Percentiles rank a stretch among this genome's conserved stretches.
phyloP scores from a whole-genome alignment of 2,888 invertebrate genomes.

The Drosophila silvestris region DNA sequence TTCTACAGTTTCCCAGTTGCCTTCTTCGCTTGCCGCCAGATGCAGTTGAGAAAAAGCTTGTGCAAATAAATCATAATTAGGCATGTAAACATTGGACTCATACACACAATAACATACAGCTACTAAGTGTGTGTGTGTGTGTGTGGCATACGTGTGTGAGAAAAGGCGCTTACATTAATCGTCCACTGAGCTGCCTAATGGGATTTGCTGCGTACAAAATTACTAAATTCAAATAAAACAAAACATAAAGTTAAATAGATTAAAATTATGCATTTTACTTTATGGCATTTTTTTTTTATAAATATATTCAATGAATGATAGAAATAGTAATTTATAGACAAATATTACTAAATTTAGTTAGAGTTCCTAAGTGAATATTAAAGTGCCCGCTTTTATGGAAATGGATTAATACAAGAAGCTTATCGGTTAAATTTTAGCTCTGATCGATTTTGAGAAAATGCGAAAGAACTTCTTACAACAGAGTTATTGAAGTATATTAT shows the following conservation, averaged over 20 bases:
- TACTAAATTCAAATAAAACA: not conserved
- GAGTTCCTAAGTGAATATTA: not conserved
- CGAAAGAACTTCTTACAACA: not conserved
- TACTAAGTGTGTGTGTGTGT: not conserved
- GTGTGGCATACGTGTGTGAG: conserved; percentile 22
- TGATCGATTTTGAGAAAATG: not conserved
- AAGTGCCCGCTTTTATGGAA: not conserved
- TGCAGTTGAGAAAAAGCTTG: conserved; percentile 61
- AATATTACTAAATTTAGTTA: not conserved
- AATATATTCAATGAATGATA: not conserved
- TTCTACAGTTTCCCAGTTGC: conserved; percentile 23
- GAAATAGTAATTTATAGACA: not conserved
- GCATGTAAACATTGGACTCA: conserved; percentile 62
- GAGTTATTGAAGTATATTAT: not conserved
- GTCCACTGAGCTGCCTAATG: conserved; percentile 36
- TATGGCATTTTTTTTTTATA: not conserved
- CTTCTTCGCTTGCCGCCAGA: conserved; percentile 43
- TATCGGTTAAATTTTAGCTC: not conserved
- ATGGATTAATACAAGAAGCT: not conserved
- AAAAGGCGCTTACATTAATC: conserved; percentile 59
- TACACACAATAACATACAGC: conserved; percentile 12
- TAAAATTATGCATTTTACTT: not conserved
- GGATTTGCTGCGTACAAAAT: not conserved
- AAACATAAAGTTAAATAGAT: not conserved
- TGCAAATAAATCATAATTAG: conserved; percentile 78